These are phyloP conservation scores for Drosophila mettleri DNA, from an alignment of 2,888 invertebrate species.

Conservation along the genomic window DNA sequence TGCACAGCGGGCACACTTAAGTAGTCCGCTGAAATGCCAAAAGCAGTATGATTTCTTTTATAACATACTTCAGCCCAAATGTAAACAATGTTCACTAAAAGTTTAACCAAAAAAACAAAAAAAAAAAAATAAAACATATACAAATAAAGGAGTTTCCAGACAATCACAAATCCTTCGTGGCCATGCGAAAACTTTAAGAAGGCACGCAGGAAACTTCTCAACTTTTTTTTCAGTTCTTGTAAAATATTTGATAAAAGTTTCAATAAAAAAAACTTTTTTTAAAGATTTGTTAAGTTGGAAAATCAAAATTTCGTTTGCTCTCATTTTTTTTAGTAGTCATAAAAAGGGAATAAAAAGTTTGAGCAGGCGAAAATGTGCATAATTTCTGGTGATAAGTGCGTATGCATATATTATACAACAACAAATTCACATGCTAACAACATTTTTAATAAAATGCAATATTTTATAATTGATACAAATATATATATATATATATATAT, in stretches of 20 bases:
- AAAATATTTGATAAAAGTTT: constrained; percentile 54
- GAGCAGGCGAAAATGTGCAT: constrained; percentile 24
- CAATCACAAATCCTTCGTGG: constrained; percentile 50
- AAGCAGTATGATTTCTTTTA: constrained; percentile 44
- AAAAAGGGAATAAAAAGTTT: constrained; percentile 40
- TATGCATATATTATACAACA: too few species aligned
- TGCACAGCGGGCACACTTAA: constrained; percentile 85
- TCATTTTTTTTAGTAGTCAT: constrained; percentile 21
- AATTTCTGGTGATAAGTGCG: constrained; percentile 14
- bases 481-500: too few species aligned
- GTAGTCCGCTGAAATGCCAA: constrained; percentile 86
- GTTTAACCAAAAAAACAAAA: constrained; percentile 40
- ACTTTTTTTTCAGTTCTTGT: constrained; percentile 14
- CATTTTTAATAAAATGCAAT: too few species aligned
- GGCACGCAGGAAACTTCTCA: constrained; percentile 40
- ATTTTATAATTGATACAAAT: too few species aligned
- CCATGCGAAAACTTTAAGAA: constrained; percentile 57
- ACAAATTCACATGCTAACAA: too few species aligned
- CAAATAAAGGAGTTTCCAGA: constrained; percentile 27
- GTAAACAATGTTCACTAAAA: constrained; percentile 59
- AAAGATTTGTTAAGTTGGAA: constrained; percentile 51
- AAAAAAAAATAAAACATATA: neutral
- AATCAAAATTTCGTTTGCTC: constrained; percentile 41
- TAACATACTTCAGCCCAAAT: constrained; percentile 32
- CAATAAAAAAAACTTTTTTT: constrained; percentile 9